These are phyloP conservation scores for Diogma glabrata DNA, from an alignment of 2,888 invertebrate species.

Conservation along the genomic window DNA sequence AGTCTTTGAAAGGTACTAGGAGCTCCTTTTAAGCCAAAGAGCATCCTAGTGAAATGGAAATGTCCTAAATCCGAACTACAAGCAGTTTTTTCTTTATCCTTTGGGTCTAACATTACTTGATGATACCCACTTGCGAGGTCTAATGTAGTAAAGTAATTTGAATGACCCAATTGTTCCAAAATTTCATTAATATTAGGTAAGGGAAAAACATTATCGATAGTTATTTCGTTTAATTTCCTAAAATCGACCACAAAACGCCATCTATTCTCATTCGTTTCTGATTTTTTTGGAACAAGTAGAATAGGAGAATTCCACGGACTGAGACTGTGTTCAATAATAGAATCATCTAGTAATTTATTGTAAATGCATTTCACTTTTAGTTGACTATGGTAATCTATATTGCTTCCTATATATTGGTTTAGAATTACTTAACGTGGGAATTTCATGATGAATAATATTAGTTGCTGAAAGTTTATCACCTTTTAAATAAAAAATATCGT, in stretches of 20 bases:
- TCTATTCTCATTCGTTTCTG: background rate
- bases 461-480: conserved; percentile 9
- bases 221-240: conserved; percentile 2
- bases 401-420: background rate
- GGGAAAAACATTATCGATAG: conserved; percentile 11
- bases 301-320: conserved; percentile 5
- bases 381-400: conserved; percentile 7
- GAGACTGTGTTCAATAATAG: background rate
- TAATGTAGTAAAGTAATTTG: conserved; percentile 16
- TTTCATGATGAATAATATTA: background rate
- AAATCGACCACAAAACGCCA: conserved; percentile 8
- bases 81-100: conserved; percentile 17
- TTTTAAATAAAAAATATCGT: conserved; percentile 9
- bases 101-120: conserved; percentile 13
- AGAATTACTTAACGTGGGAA: background rate
- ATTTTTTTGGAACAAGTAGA: conserved; percentile 6
- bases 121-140: conserved; percentile 18
- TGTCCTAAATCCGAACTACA: conserved; percentile 19
- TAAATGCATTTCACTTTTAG: background rate
- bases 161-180: conserved; percentile 15
- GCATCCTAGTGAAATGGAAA: conserved; percentile 20
- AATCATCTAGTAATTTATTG: background rate
- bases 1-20: conserved; percentile 22
- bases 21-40: conserved; percentile 20
- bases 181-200: conserved; percentile 18